A percentile compares a stretch with the other conserved stretches of the same genome.
phyloP scores from a whole-genome alignment of 2,113 vertebrate genomes.

The pig (Sus scrofa) region DNA sequence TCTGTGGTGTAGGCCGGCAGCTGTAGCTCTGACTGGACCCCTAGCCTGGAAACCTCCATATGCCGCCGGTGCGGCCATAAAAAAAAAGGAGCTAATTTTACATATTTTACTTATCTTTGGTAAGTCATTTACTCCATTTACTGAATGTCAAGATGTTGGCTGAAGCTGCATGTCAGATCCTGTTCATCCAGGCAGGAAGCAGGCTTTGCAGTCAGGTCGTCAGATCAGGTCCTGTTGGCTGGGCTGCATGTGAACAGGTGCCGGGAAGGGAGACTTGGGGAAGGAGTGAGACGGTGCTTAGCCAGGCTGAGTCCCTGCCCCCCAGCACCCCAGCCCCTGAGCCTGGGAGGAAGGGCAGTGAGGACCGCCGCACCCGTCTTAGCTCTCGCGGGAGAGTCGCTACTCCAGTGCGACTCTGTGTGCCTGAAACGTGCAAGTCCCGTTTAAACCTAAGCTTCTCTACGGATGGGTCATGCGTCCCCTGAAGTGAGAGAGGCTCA shows the following conservation, averaged over 20 bases:
- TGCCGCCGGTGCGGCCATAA: too few relatives aligned
- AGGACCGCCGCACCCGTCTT: not conserved
- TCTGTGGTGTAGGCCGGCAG: too few relatives aligned
- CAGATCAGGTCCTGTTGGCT: not conserved
- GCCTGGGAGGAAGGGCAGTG: too few relatives aligned
- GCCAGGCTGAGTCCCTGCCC: not conserved
- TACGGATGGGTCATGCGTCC: too few relatives aligned
- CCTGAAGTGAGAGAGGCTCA: not conserved
- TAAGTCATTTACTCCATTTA: not conserved
- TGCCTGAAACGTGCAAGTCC: not conserved
- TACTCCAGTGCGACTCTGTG: not conserved
- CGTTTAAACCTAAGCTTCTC: fast-evolving
- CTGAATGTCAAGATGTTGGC: not conserved
- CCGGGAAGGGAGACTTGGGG: not conserved
- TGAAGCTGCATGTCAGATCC: not conserved
- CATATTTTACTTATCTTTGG: fast-evolving
- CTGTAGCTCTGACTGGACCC: too few relatives aligned
- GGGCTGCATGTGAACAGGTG: fast-evolving
- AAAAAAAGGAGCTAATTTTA: too few relatives aligned
- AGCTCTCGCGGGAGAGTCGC: not conserved
- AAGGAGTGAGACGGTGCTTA: not conserved
- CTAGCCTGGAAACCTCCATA: too few relatives aligned
- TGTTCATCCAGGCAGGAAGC: not conserved
- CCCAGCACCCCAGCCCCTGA: too few relatives aligned
- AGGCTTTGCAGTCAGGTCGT: too few relatives aligned